Base-by-base conservation (phyloP, 1,140 invertebrate species). In the Aradophagus sp. region DNA sequence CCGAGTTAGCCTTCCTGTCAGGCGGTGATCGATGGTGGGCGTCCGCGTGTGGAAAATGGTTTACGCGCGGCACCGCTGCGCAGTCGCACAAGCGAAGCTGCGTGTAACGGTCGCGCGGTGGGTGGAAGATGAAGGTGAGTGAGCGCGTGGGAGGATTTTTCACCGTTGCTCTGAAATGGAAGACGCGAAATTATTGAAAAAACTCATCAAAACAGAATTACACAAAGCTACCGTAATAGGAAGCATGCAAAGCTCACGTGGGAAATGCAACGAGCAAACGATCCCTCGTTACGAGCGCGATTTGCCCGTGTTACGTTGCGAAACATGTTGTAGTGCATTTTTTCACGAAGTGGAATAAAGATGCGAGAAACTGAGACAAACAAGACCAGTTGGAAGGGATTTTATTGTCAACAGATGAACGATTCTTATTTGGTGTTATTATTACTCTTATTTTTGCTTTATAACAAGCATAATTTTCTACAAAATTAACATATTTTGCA, bases 41-140 rank as follows among this genome's bases (percentile, higher is more conserved):
- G 66, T 65, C 8, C n/a, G n/a, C n/a, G n/a, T 5, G 36, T 55
- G 55, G 45, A 65, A 72, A 69, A 69, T 47, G 66, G 56, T 62
- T 69, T 52, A 52, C 65, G 55, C 44, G 48, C 26, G 23, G 34
- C 47, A 42, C n/a, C n/a, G n/a, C 50, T 23, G 35, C 13, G 50
- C 32, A 55, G 32, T 14, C 47, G 19, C 29, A 32, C 4, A 16
- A 10, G 11, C 10, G 6, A 14, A 10, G 20, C 42, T 32, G 29
- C 6, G 42, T 63, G 50, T 56, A 66, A 56, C 62, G 62, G 42
- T 42, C n/a, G n/a, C 34, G 27, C 42, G 7, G 79, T 80, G 63
- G 78, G 79, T 77, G 75, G 78, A 80, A 58, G 66, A 72, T 41
- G 66, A 77, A 73, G 72, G 77, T 77, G 62, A 76, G 62, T 45